Evolutionary conservation across 2,113 vertebrate species (phyloP).

Genomic region (Ptychochromis oligacanthus): DNA sequence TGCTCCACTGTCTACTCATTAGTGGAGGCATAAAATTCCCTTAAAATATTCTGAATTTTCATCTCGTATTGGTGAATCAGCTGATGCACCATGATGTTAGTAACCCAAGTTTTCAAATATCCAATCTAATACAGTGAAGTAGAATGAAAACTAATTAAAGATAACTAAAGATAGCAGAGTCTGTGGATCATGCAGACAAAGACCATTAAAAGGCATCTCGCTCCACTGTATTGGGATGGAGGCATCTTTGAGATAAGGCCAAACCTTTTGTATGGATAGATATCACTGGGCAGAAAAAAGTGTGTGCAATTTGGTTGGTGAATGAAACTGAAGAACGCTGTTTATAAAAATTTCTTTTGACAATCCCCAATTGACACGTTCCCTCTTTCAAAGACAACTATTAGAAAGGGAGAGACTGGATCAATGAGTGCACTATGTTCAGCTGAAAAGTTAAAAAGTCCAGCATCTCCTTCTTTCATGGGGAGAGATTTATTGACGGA

Average conservation of each 20-base stretch:
- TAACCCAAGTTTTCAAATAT: neutral
- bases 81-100: neutral
- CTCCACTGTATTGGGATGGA: neutral
- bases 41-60: neutral
- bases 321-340: neutral
- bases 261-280: neutral
- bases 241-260: neutral
- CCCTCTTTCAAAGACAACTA: neutral
- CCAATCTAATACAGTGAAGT: neutral
- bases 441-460: conserved; percentile 4
- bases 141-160: neutral
- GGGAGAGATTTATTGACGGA: neutral
- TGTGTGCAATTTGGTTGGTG: neutral
- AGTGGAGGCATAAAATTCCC: accelerated
- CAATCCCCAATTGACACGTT: neutral
- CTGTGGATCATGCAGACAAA: neutral
- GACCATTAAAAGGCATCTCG: neutral
- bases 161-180: neutral
- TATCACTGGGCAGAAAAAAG: neutral
- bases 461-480: neutral
- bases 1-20: neutral
- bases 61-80: neutral
- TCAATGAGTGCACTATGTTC: neutral
- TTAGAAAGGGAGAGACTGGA: neutral
- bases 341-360: neutral